These are phyloP conservation scores for Fragum sueziense DNA, from an alignment of 2,888 invertebrate species.

Conservation along the genomic window DNA sequence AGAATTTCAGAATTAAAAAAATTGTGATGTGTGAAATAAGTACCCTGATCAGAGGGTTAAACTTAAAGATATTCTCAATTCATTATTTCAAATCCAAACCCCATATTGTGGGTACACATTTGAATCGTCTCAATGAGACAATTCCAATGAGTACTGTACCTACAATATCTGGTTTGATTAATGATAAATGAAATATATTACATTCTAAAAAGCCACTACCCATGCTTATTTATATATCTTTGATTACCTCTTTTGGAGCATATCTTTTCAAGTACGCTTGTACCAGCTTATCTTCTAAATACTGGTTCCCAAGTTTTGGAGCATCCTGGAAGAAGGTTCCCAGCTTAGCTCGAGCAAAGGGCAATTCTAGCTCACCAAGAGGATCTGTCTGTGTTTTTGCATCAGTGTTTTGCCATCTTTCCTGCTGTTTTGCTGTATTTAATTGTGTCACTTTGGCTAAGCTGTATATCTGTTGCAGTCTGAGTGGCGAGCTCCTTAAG, in stretches of 20 bases:
- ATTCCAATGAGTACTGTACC: too few species aligned
- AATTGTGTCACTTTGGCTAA: background rate
- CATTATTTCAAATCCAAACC: too few species aligned
- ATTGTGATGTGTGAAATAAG: too few species aligned
- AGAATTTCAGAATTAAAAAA: too few species aligned
- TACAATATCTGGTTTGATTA: too few species aligned
- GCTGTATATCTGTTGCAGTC: background rate
- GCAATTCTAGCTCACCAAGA: constrained; percentile 33
- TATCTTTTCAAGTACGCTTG: constrained; percentile 79
- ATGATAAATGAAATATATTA: too few species aligned
- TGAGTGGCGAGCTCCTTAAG: background rate
- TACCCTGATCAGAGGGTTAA: too few species aligned
- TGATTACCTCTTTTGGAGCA: constrained; percentile 81
- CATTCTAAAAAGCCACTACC: background rate
- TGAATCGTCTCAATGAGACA: too few species aligned
- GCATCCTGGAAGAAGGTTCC: constrained; percentile 82
- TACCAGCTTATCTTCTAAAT: constrained; percentile 80
- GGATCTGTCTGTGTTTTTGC: background rate
- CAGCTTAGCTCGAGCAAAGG: constrained; percentile 72
- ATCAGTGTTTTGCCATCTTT: constrained; percentile 6
- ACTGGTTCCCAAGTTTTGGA: constrained; percentile 82
- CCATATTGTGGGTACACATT: too few species aligned
- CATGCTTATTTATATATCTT: background rate
- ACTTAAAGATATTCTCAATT: too few species aligned
- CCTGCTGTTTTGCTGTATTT: background rate